phyloP scores from a whole-genome alignment of 2,797 vertebrate species.

The Rhabdomys pumilio region DNA sequence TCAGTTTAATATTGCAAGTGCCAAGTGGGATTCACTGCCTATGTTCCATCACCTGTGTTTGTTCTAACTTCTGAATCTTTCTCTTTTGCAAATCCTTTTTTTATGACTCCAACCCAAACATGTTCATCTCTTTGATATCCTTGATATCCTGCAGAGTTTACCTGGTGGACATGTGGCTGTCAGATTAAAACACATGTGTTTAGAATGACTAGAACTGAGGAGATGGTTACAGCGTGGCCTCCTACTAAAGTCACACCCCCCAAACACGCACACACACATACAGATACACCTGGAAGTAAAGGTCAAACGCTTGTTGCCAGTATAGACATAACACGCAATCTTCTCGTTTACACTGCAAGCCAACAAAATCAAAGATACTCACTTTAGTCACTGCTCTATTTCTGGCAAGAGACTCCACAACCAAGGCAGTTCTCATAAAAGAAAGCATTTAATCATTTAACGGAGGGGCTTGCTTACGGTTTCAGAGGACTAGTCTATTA shows the following conservation, averaged over 20 bases:
- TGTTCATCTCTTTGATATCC: background rate
- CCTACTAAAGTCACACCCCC: background rate
- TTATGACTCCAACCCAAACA: background rate
- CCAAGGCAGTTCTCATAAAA: background rate
- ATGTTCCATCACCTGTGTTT: background rate
- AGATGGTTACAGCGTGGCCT: background rate
- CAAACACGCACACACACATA: background rate
- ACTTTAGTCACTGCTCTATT: background rate
- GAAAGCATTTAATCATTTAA: background rate
- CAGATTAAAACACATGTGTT: background rate
- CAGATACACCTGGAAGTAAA: conserved; percentile 2
- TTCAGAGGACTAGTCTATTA: background rate
- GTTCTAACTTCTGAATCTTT: background rate
- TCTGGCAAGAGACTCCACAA: background rate
- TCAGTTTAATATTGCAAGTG: background rate
- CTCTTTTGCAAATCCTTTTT: conserved; percentile 27
- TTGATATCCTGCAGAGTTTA: background rate
- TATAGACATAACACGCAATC: conserved; percentile 13
- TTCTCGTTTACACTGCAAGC: conserved; percentile 36
- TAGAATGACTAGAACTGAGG: background rate
- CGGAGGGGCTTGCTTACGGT: background rate
- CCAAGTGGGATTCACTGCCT: background rate
- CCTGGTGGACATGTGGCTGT: background rate
- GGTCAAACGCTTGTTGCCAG: background rate
- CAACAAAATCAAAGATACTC: conserved; percentile 16